These are phyloP conservation scores for Pristiophorus japonicus DNA, from an alignment of 2,113 vertebrate genomes.

Conservation along the genomic window DNA sequence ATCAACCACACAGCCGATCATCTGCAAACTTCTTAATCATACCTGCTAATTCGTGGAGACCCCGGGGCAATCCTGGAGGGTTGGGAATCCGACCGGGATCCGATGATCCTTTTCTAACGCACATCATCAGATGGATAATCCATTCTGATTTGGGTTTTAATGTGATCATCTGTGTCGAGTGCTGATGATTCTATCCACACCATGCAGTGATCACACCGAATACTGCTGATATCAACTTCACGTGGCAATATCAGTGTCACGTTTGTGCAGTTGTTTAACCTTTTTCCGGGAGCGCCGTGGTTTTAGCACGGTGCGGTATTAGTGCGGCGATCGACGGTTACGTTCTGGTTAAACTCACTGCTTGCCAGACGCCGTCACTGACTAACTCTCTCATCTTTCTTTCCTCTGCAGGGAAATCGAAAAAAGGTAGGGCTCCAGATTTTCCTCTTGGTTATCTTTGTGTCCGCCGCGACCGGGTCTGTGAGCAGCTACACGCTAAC, in stretches of 20 bases:
- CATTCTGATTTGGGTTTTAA: background rate
- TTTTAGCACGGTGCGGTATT: background rate
- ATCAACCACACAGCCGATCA: too few relatives aligned
- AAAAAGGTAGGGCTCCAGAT: constrained; percentile 40
- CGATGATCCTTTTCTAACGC: background rate
- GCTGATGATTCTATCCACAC: background rate
- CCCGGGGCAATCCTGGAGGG: background rate
- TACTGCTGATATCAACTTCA: background rate
- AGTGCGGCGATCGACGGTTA: background rate
- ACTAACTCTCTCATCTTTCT: constrained; percentile 11
- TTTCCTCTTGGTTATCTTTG: background rate
- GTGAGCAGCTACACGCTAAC: background rate
- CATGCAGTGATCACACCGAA: background rate
- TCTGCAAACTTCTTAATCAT: too few relatives aligned
- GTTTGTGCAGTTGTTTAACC: background rate
- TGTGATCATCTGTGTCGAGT: background rate
- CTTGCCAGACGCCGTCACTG: background rate
- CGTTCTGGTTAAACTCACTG: background rate
- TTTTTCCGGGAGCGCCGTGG: background rate
- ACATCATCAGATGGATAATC: background rate
- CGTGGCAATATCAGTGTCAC: too few relatives aligned
- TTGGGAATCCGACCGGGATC: background rate
- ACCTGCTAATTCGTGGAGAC: too few relatives aligned
- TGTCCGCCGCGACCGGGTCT: background rate
- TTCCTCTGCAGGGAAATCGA: constrained; percentile 41